A percentile compares a stretch with the other conserved stretches of the same genome.
These are phyloP conservation scores for Clepsis dumicolana DNA, from an alignment of 2,888 invertebrate species.

Conservation along the genomic window DNA sequence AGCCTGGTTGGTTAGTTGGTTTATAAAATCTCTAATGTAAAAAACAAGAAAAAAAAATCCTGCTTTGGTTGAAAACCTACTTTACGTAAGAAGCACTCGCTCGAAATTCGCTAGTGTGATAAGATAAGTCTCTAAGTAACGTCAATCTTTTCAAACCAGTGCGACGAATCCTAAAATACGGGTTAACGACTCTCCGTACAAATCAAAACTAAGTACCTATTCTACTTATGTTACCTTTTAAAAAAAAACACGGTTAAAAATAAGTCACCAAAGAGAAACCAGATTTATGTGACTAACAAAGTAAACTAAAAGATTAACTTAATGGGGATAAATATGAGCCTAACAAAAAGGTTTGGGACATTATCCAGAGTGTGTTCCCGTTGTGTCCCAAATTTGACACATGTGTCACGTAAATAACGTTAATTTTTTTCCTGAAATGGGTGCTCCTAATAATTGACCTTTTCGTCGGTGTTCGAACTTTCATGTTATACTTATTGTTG, in stretches of 20 bases:
- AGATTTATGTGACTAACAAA: conserved; percentile 37
- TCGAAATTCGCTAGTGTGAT: too few relatives aligned
- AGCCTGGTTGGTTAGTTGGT: too few relatives aligned
- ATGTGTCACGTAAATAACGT: conserved; percentile 5
- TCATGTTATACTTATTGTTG: background rate
- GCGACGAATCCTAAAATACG: conserved; percentile 6
- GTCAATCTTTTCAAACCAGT: background rate
- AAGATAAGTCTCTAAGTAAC: too few relatives aligned
- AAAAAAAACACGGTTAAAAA: background rate
- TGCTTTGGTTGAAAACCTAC: too few relatives aligned
- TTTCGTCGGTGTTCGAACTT: conserved; percentile 1
- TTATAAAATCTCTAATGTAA: too few relatives aligned
- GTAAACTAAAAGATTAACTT: conserved; percentile 35
- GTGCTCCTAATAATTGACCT: too few relatives aligned
- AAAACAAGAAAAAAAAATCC: too few relatives aligned
- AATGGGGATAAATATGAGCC: conserved; percentile 38
- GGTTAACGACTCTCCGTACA: conserved; percentile 19
- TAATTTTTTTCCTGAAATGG: too few relatives aligned
- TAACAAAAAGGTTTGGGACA: conserved; percentile 13
- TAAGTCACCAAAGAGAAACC: conserved; percentile 16
- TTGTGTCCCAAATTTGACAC: background rate
- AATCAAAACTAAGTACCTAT: conserved; percentile 18
- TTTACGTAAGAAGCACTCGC: too few relatives aligned
- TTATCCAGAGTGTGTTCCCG: conserved; percentile 15
- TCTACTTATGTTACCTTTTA: background rate